Evolutionary conservation across 2,113 vertebrate genomes (phyloP), one percentile per base, ranked within the genome.

Genomic region (Gasterosteus aculeatus): DNA sequence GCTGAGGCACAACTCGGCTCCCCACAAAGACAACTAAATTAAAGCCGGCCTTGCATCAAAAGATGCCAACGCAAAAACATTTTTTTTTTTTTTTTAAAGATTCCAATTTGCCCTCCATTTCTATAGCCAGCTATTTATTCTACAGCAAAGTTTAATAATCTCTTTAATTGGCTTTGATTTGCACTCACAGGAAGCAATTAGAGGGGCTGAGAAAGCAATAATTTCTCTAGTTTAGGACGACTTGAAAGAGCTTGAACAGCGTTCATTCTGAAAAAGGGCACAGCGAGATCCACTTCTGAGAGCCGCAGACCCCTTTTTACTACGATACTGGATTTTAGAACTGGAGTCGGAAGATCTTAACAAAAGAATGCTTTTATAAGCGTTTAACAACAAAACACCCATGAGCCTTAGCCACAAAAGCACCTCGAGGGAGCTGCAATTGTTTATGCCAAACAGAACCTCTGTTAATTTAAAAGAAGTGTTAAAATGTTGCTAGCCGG

Each of bases 161-260:
- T 72, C 67, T 67, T 75, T 78, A 84, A 87, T 83, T 81, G 69
- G 64, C 72, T 87, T 76, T 80, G 85, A 90, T 88, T 86, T 75
- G 46, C 65, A 70, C 69, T 77, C 69, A 76, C 80, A 85, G 73
- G 84, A 91, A 87, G 84, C 80, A 88, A 87, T 85, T 77, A 87
- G 51, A 65, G 46, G 49, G 60, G 71, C 78, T 78, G 72, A 53
- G 51, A 58, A 73, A 79, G 38, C 75, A 68, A 83, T 72, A 1
- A 58, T 75, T 79, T 77, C 46, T 60, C 11, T 15, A 60, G 38
- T 86, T 84, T 33, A 35, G 38, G 31, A 71, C 7, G 59, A 79
- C 59, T 82, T 81, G 29, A 82, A 74, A 79, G 8, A 71, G 61
- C 63, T 62, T 66, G 15, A 69, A 72, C 56, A 72, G 39, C 15